phyloP scores from a whole-genome alignment of 1,140 invertebrate genomes.

The Aphelenchoides avenae region DNA sequence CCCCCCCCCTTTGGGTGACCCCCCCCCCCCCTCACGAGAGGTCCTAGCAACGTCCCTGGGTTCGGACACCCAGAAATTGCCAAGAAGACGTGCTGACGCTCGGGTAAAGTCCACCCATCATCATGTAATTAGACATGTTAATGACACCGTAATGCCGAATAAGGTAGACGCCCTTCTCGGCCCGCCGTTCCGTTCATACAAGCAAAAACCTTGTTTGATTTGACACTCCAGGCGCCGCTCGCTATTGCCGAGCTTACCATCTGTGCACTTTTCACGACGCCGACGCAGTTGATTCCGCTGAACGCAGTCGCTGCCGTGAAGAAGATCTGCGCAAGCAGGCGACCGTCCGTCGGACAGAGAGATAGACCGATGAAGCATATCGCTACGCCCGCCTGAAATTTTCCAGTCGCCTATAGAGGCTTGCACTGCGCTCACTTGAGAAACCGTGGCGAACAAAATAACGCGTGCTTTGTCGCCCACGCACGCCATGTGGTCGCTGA shows the following conservation, averaged over 20 bases:
- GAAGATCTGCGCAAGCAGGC: conserved; percentile 25
- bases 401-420: neutral
- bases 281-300: conserved; percentile 44
- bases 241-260: conserved; percentile 32
- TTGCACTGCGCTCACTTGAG: conserved; percentile 29
- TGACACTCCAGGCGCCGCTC: too few species aligned
- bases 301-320: conserved; percentile 47
- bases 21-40: too few species aligned
- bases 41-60: too few species aligned
- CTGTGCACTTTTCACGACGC: conserved; percentile 43
- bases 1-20: too few species aligned
- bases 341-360: conserved; percentile 27
- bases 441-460: conserved; percentile 46
- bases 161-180: too few species aligned
- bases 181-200: too few species aligned
- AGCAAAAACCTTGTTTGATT: too few species aligned
- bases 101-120: too few species aligned
- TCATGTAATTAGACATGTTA: too few species aligned
- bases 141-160: too few species aligned
- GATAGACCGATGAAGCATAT: conserved; percentile 42
- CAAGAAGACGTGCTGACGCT: too few species aligned
- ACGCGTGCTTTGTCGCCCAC: conserved; percentile 33
- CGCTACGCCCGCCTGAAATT: conserved; percentile 22
- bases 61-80: too few species aligned
- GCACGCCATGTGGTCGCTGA: conserved; percentile 43